Conservation (phyloP, 2,113 vertebrate genomes). For the Notarius lentiginosus region DNA sequence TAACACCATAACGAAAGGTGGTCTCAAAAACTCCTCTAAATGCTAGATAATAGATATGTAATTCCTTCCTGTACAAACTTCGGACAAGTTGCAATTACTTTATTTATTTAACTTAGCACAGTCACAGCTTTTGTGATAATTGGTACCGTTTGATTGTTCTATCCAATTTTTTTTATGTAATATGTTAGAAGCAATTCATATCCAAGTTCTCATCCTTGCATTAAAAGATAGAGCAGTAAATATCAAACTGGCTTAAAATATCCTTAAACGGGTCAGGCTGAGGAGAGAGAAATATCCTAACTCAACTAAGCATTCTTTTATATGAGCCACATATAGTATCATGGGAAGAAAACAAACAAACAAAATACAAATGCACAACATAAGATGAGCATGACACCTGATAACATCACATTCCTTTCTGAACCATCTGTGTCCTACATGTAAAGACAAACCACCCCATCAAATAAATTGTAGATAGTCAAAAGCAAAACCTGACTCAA, state of each 20-base stretch:
- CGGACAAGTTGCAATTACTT: no score
- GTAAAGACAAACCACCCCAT: slow-evolving; percentile 6
- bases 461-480: slow-evolving; percentile 57
- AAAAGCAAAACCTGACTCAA: slow-evolving; percentile 62
- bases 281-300: background rate
- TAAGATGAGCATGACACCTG: background rate
- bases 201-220: no score
- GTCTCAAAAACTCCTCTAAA: no score
- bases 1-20: no score
- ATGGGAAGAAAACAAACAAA: background rate
- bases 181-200: no score
- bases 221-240: no score
- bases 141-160: no score
- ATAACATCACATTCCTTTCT: slow-evolving; percentile 1
- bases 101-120: no score
- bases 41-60: no score
- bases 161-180: no score
- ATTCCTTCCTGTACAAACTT: no score
- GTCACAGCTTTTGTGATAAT: no score
- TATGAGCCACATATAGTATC: background rate
- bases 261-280: background rate
- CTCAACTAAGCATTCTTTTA: background rate
- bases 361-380: background rate
- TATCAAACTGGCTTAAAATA: background rate
- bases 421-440: background rate